Base-by-base conservation (phyloP, 2,888 invertebrate genomes). In the Amitus sp. region DNA sequence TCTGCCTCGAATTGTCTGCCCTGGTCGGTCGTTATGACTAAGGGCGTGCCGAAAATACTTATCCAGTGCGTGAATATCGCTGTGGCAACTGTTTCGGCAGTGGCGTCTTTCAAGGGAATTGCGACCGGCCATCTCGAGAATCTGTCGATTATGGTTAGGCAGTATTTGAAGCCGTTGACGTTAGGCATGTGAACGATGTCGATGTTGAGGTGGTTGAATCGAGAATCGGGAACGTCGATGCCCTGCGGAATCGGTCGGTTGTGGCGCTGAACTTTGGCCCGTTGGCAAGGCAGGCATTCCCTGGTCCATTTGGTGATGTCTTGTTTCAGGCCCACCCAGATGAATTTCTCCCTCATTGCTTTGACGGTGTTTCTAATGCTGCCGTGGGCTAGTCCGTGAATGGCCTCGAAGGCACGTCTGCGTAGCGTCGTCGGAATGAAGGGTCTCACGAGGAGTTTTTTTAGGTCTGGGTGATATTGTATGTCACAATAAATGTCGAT, bases 231-330 rank as follows among this genome's bases (percentile, higher is more conserved):
- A 28, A 6, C 66, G 67, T 40, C 71, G 17, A 47, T 20, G 7
- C 33, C 9, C 50, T 62, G 9, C 65, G 48, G 15, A 65, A 66
- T 1, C 68, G 47, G 17, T 34, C 37, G 10, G 64, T 67, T 62
- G 19, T 75, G 75, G 5, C 71, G 58, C 2, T 59, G 33, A 4
- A 76, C 50, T 52, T 79, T 79, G 7, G 67, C 27, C 15, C 53
- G 54, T 53, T 79, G 79, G 49, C 75, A 78, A 1, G 47, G 28
- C 1, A 65, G 13, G 53, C 76, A 78, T 2, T 61, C 43, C 30
- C 59, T 51, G 2, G 68, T 52, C 73, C 74, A 77, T 5, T 46
- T 17, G 19, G 52, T 47, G 23, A 70, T 61, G 34, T 74, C 68
- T 12, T 59, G 60, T 4, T 51, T 55, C 42, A 73, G 68, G 5